Conservation (phyloP, 2,888 invertebrate genomes). For the Drosophila cyrtoloma region DNA sequence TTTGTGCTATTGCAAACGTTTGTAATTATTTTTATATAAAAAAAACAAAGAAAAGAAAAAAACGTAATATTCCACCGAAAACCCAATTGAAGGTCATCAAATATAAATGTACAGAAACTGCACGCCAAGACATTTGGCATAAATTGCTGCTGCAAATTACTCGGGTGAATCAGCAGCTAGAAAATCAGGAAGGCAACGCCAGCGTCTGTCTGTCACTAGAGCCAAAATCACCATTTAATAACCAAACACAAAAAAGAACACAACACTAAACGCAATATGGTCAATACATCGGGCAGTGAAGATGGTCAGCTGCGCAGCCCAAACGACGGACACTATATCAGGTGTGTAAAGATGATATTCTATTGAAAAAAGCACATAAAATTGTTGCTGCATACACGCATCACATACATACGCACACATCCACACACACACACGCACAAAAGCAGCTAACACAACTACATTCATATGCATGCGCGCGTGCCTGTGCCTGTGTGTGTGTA, state of each 20-base stretch:
- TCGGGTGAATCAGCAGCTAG: slow-evolving; percentile 50
- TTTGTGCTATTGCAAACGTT: slow-evolving; percentile 70
- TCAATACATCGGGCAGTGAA: slow-evolving; percentile 87
- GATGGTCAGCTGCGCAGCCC: slow-evolving; percentile 94
- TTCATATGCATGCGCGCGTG: slow-evolving; percentile 41
- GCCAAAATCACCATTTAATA: slow-evolving; percentile 16
- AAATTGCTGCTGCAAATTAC: slow-evolving; percentile 33
- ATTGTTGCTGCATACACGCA: slow-evolving; percentile 79
- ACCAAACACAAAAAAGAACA: slow-evolving; percentile 9
- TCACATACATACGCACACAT: slow-evolving; percentile 16
- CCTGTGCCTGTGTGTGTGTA: slow-evolving; percentile 38
- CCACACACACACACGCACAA: slow-evolving; percentile 23
- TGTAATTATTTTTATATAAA: slow-evolving; percentile 50
- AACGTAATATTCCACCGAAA: slow-evolving; percentile 64
- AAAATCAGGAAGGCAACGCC: slow-evolving; percentile 15
- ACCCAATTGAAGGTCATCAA: slow-evolving; percentile 34
- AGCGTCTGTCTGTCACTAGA: slow-evolving; percentile 26
- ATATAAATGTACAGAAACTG: slow-evolving; percentile 53
- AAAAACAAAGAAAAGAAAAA: slow-evolving; percentile 23
- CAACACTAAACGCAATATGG: slow-evolving; percentile 50
- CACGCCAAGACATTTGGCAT: slow-evolving; percentile 32
- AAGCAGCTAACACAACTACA: slow-evolving; percentile 39
- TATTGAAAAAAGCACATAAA: slow-evolving; percentile 73
- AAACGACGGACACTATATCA: slow-evolving; percentile 86
- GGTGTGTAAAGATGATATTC: slow-evolving; percentile 80